Base-by-base conservation (phyloP, 2,888 invertebrate species). In the Pterostichus madidus region DNA sequence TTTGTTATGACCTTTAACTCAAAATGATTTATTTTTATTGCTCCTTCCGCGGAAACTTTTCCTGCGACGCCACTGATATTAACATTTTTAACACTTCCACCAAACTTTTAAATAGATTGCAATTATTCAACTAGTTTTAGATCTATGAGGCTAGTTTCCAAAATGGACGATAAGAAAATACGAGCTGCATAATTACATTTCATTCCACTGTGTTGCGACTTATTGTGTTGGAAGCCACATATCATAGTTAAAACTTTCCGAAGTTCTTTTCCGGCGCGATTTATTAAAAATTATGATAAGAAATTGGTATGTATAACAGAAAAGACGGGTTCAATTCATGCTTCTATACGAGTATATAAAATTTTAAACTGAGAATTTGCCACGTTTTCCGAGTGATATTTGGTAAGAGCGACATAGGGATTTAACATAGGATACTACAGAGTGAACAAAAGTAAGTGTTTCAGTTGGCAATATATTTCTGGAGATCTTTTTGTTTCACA, bases 11-110 rank as follows among this genome's bases (percentile, higher is more conserved):
- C 71, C 46, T 39, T 5, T 39, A 39, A 39, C 39, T 24, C 75
- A n/a, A 49, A 13, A 75, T 52, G 52, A 75, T 75, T 52, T 13
- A 75, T 24, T 75, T 75, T 75, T 75, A 75, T 75, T 75, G 13
- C 46, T 17, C 32, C 71, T 71, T 11, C 5, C 13, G 35, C 0
- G 64, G 13, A 64, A 35, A 64, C 64, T 64, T 64, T 49, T 6
- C 49, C 49, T 5, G 56, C 31, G 56, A 56, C 56, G 56, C 15
- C 17, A 56, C 46, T 15, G 68, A 71, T 71, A 71, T 44, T 39
- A 15, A 44, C 68, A 71, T 71, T 71, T 24, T 71, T 44, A 44
- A 71, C 68, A 44, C 68, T 3, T 39, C 3, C 7, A 39, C 8
- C 8, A 15, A 71, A 71, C 15, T 71, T 71, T 44, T 10, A 15